Conservation (phyloP, 2,888 invertebrate genomes). For the Cheilosia grossa region DNA sequence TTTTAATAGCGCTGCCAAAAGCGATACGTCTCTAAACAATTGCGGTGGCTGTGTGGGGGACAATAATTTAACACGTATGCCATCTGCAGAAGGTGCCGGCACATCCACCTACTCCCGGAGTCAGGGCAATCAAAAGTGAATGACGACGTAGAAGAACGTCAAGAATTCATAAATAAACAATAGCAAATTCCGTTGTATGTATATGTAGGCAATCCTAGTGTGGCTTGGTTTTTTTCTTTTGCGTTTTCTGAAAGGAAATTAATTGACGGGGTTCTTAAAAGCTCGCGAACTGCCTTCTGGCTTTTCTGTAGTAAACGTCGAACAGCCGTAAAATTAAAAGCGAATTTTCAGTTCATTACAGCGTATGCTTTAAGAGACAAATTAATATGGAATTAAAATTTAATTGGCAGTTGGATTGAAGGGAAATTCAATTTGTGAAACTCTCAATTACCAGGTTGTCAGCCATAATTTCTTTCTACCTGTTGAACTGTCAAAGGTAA, state of each 20-base stretch:
- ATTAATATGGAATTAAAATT: constrained; percentile 36
- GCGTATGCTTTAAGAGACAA: constrained; percentile 21
- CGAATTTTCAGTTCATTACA: constrained; percentile 29
- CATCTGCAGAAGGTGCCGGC: background rate
- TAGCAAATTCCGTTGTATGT: constrained; percentile 5
- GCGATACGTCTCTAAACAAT: constrained; percentile 47
- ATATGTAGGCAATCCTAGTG: too few species aligned
- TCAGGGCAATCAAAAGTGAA: constrained; percentile 16
- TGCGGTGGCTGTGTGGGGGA: constrained; percentile 58
- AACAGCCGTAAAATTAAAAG: constrained; percentile 16
- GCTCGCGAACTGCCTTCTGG: constrained; percentile 24
- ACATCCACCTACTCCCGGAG: background rate
- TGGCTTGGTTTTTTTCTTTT: background rate
- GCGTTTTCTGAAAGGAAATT: constrained; percentile 21
- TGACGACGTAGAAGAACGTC: background rate
- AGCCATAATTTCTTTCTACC: constrained; percentile 26
- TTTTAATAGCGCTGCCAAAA: constrained; percentile 59
- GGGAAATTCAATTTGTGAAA: constrained; percentile 11
- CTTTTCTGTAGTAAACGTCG: constrained; percentile 5
- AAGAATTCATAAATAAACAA: constrained; percentile 28
- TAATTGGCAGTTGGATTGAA: constrained; percentile 16
- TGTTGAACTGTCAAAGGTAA: constrained; percentile 26
- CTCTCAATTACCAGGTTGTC: constrained; percentile 6
- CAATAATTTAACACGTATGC: constrained; percentile 18
- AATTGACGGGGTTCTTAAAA: constrained; percentile 32